Evolutionary conservation across 1,140 invertebrate species (phyloP).

Genomic region (Cyphomyrmex costatus): DNA sequence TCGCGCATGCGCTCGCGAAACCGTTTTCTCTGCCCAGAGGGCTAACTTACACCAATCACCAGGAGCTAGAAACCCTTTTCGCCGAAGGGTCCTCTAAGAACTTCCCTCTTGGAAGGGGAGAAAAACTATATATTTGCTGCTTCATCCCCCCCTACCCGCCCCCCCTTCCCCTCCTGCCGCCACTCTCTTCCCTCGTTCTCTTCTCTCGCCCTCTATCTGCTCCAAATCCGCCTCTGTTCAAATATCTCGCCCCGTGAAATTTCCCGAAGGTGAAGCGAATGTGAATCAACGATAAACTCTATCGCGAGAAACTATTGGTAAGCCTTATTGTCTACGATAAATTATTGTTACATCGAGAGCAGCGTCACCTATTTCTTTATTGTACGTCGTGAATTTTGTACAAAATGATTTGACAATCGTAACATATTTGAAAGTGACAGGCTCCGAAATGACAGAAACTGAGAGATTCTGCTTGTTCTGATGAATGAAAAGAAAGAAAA

Average conservation of each 20-base stretch:
- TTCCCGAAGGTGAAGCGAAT: slow-evolving; percentile 16
- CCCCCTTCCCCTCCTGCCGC: slow-evolving; percentile 15
- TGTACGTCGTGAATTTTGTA: not conserved
- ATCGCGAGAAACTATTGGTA: not conserved
- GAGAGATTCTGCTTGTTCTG: not conserved
- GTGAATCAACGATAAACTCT: slow-evolving; percentile 2
- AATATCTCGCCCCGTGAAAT: slow-evolving; percentile 64
- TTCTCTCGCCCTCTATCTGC: slow-evolving; percentile 54
- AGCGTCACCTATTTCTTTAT: not conserved
- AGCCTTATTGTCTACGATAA: slow-evolving; percentile 11
- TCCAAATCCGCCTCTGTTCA: slow-evolving; percentile 57
- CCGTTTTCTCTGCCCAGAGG: slow-evolving; percentile 81
- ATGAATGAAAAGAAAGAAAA: not conserved
- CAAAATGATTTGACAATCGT: not conserved
- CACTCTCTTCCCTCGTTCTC: slow-evolving; percentile 10
- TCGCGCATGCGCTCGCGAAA: slow-evolving; percentile 80
- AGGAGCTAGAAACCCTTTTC: slow-evolving; percentile 85
- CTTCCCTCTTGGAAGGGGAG: slow-evolving; percentile 77
- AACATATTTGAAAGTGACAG: not conserved
- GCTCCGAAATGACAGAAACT: too few relatives aligned
- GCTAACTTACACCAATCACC: slow-evolving; percentile 86
- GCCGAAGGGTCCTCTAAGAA: slow-evolving; percentile 79
- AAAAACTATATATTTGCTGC: slow-evolving; percentile 62
- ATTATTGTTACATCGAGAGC: not conserved
- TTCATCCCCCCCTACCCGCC: slow-evolving; percentile 61